A percentile compares a stretch with the other conserved stretches of the same genome.
Evolutionary conservation across 1,140 invertebrate genomes (phyloP).

Genomic region (Lordiphosa collinella): DNA sequence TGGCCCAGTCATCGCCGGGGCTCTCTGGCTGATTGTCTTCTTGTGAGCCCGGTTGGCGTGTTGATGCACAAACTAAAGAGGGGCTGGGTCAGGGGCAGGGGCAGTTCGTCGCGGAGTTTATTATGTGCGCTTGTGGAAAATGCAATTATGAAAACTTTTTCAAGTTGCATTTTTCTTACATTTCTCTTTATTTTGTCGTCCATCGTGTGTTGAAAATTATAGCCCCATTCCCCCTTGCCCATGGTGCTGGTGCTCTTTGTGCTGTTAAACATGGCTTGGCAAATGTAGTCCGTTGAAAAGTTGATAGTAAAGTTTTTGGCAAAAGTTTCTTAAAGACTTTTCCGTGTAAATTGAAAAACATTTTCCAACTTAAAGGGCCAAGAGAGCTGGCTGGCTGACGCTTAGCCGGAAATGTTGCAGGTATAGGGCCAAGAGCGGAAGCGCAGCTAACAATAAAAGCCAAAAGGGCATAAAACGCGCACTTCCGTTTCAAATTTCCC

Average conservation of each 20-base stretch:
- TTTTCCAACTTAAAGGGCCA: conserved; percentile 18
- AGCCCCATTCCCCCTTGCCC: conserved; percentile 22
- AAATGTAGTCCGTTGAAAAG: conserved; percentile 59
- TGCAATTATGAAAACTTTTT: conserved; percentile 71
- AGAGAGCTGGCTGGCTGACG: not conserved
- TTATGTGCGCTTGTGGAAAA: conserved; percentile 53
- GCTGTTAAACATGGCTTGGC: conserved; percentile 61
- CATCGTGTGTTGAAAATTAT: conserved; percentile 48
- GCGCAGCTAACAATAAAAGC: conserved; percentile 63
- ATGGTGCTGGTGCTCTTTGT: conserved; percentile 16
- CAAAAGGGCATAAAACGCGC: conserved; percentile 64
- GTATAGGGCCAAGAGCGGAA: conserved; percentile 40
- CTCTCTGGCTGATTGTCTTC: not conserved
- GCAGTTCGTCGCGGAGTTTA: conserved; percentile 48
- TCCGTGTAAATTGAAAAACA: not conserved
- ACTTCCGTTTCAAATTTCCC: conserved; percentile 67
- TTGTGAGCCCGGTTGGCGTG: too few species aligned
- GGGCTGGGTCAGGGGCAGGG: conserved; percentile 3
- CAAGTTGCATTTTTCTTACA: conserved; percentile 32
- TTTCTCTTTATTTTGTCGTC: conserved; percentile 19
- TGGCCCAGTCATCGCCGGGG: conserved; percentile 48
- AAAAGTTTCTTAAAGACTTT: conserved; percentile 40
- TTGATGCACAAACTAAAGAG: conserved; percentile 3
- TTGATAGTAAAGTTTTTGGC: conserved; percentile 15
- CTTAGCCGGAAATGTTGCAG: conserved; percentile 38